Percentiles rank a stretch among this genome's conserved stretches.
phyloP scores from a whole-genome alignment of 2,797 vertebrate genomes.

The Danio choprae region DNA sequence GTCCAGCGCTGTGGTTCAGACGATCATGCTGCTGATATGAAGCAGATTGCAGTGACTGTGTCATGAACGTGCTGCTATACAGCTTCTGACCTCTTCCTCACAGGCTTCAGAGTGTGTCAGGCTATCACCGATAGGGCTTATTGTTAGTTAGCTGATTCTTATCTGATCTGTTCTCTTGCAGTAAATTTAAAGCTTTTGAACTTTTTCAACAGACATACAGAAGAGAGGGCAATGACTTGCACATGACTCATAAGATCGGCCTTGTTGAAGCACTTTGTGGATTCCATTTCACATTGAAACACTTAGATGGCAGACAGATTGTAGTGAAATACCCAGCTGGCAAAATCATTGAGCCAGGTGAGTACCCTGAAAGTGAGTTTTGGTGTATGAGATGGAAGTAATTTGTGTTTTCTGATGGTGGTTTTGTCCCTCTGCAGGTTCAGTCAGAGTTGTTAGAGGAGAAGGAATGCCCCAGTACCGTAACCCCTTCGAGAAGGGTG shows the following conservation, averaged over 20 bases:
- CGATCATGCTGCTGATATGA: background rate
- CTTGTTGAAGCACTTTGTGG: conserved; percentile 97
- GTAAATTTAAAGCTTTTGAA: background rate
- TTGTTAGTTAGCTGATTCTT: background rate
- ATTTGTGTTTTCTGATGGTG: background rate
- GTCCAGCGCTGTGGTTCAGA: background rate
- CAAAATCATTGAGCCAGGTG: conserved; percentile 98
- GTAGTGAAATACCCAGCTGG: conserved; percentile 96
- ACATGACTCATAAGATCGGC: conserved; percentile 95
- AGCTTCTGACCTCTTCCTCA: background rate
- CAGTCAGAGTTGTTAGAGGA: conserved; percentile 90
- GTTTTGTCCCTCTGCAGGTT: conserved; percentile 75
- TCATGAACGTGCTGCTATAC: conserved; percentile 34
- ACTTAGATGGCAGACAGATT: conserved; percentile 94
- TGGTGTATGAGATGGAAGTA: background rate
- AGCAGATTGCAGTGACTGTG: conserved; percentile 60
- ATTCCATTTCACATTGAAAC: conserved; percentile 97
- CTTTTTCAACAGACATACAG: conserved; percentile 82
- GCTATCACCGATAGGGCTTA: background rate
- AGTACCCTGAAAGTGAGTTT: conserved; percentile 1
- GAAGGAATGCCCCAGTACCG: conserved; percentile 99
- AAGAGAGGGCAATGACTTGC: conserved; percentile 93
- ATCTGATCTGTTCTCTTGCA: background rate
- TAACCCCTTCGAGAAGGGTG: conserved; percentile 98
- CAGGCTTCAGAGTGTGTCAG: background rate